phyloP scores from a whole-genome alignment of 2,888 invertebrate genomes.

The Philopedon plagiatum region DNA sequence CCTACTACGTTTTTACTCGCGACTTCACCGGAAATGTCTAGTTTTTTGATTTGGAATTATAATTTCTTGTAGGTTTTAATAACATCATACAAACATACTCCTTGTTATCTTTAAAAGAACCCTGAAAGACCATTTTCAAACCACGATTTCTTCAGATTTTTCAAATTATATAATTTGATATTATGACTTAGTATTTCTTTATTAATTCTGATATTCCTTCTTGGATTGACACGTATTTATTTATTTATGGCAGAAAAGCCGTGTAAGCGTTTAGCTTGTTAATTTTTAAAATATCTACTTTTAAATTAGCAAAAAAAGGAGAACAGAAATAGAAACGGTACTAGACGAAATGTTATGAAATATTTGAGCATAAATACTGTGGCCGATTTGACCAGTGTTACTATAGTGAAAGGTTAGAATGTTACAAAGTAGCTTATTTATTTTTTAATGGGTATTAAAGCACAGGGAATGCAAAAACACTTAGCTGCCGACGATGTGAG shows the following conservation, averaged over 20 bases:
- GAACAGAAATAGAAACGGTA: neutral
- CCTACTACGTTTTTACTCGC: neutral
- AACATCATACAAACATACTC: no score
- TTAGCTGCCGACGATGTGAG: conserved; percentile 4
- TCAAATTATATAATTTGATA: no score
- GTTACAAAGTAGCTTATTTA: conserved; percentile 23
- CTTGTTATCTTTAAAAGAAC: no score
- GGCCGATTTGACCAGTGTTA: conserved; percentile 10
- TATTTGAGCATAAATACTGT: conserved; percentile 11
- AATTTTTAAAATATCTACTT: no score
- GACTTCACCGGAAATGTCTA: neutral
- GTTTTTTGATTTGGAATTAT: neutral
- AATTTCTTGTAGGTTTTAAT: neutral
- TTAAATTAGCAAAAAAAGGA: no score
- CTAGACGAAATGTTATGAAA: neutral
- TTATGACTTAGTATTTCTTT: no score
- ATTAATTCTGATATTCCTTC: no score
- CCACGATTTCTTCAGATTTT: no score
- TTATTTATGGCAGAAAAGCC: no score
- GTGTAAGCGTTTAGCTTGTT: no score
- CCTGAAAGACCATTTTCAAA: no score
- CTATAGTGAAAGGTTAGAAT: conserved; percentile 27
- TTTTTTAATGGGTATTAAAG: conserved; percentile 22
- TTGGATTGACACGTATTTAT: no score
- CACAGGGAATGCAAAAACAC: conserved; percentile 18